phyloP scores from a whole-genome alignment of 2,888 invertebrate species.

The Stegophylla sp. region DNA sequence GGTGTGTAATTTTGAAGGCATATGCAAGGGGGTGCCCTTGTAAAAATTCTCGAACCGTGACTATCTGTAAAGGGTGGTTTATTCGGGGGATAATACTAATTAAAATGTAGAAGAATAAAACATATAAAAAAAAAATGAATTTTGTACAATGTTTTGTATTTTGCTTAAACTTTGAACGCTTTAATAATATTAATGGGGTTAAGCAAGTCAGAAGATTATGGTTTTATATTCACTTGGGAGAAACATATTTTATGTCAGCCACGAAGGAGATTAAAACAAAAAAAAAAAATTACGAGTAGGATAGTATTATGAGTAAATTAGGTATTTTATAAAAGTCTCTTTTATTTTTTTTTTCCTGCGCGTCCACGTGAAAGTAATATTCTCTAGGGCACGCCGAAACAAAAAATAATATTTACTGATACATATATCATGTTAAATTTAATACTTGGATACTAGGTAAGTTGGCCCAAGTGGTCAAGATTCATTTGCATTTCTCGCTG shows the following conservation, averaged over 20 bases:
- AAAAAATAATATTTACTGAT: background rate
- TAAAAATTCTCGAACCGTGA: slow-evolving; percentile 50
- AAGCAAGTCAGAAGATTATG: slow-evolving; percentile 23
- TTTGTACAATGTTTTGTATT: background rate
- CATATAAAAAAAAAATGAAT: slow-evolving; percentile 12
- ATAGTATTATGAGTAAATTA: background rate
- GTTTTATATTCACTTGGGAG: slow-evolving; percentile 40
- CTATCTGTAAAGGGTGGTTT: slow-evolving; percentile 48
- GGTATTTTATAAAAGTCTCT: background rate
- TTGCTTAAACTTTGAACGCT: background rate
- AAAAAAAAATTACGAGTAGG: slow-evolving; percentile 16
- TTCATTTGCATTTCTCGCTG: slow-evolving; percentile 24
- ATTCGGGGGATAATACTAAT: slow-evolving; percentile 47
- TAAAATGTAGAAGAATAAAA: slow-evolving; percentile 45
- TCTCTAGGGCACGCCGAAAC: slow-evolving; percentile 16
- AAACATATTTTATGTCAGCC: slow-evolving; percentile 23
- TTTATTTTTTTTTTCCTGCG: background rate
- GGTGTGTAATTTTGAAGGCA: slow-evolving; percentile 51
- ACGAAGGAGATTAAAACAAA: slow-evolving; percentile 21
- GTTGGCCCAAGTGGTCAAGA: background rate
- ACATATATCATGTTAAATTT: background rate
- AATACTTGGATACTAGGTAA: background rate
- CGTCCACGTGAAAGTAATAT: background rate
- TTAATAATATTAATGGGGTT: slow-evolving; percentile 18
- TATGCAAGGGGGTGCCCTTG: slow-evolving; percentile 40